phyloP scores from a whole-genome alignment of 1,140 invertebrate species.

The Pachyrhynchus sulphureomaculatus region DNA sequence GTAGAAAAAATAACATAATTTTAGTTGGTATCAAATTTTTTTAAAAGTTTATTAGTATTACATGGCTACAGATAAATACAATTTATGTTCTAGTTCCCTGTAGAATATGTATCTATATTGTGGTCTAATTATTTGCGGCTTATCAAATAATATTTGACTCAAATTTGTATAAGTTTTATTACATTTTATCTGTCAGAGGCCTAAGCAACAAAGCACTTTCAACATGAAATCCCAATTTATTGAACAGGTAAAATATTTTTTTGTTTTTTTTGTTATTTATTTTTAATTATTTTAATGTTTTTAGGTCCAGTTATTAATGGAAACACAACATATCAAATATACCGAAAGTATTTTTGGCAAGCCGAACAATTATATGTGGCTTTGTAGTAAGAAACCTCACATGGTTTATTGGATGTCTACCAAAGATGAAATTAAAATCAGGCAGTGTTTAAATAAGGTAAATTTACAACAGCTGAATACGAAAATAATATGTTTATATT shows the following conservation, averaged over 20 bases:
- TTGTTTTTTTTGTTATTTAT: background rate
- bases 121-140: too few relatives aligned
- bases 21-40: too few relatives aligned
- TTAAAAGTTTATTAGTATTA: too few relatives aligned
- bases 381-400: conserved; percentile 37
- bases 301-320: conserved; percentile 43
- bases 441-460: conserved; percentile 39
- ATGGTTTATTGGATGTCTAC: conserved; percentile 37
- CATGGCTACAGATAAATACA: too few relatives aligned
- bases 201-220: background rate
- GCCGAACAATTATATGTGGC: conserved; percentile 42
- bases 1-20: too few relatives aligned
- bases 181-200: background rate
- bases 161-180: background rate
- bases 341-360: conserved; percentile 36
- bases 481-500: background rate
- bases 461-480: background rate
- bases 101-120: too few relatives aligned
- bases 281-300: background rate
- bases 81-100: too few relatives aligned
- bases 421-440: conserved; percentile 40
- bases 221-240: conserved; percentile 39
- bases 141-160: too few relatives aligned
- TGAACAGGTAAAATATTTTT: conserved; percentile 32
- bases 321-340: conserved; percentile 41